phyloP scores from a whole-genome alignment of 2,113 vertebrate species.

The Cynocephalus volans region DNA sequence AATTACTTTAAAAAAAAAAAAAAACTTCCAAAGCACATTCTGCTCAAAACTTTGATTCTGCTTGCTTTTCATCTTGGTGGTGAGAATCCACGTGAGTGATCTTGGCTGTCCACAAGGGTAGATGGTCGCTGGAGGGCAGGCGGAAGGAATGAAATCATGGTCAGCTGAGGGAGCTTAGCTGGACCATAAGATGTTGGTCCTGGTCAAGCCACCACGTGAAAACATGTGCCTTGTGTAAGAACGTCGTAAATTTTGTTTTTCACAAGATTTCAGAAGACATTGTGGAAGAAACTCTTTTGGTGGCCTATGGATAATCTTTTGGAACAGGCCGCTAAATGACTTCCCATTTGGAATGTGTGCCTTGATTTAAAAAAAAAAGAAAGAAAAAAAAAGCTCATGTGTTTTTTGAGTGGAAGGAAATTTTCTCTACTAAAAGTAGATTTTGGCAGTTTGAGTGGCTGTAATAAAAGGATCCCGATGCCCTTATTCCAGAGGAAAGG shows the following conservation, averaged over 20 bases:
- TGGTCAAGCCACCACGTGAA: background rate
- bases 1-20: slow-evolving; percentile 50
- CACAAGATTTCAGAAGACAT: background rate
- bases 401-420: background rate
- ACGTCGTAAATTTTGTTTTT: background rate
- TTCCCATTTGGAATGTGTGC: background rate
- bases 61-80: background rate
- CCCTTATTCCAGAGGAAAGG: background rate
- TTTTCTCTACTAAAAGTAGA: background rate
- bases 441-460: background rate
- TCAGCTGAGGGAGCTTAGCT: slow-evolving; percentile 77
- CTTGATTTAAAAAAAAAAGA: background rate
- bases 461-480: too few relatives aligned
- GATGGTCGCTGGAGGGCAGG: background rate
- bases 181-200: background rate
- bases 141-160: background rate
- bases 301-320: background rate
- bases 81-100: background rate
- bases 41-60: background rate
- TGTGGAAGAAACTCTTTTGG: background rate
- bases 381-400: too few relatives aligned
- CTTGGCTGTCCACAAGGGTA: background rate
- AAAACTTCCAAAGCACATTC: slow-evolving; percentile 1
- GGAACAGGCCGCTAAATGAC: background rate
- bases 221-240: background rate